Conservation (phyloP, 2,113 vertebrate genomes). For the Acrocephalus kingi region DNA sequence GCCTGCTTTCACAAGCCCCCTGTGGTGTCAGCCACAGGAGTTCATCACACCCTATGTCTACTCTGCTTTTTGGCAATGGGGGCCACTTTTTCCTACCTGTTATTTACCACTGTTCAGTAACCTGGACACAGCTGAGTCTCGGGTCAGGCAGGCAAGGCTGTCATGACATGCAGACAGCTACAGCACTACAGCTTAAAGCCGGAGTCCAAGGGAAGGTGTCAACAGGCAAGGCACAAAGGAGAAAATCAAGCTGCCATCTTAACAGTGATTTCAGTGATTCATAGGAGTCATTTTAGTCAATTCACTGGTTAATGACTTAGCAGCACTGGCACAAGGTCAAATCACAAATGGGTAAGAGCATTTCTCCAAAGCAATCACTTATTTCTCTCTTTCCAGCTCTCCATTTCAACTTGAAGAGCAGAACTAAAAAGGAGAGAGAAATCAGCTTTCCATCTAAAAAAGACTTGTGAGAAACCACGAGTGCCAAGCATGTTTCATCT, state of each 20-base stretch:
- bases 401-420: neutral
- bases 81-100: neutral
- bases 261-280: neutral
- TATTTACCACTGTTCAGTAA: neutral
- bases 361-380: neutral
- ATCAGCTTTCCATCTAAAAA: neutral
- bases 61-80: accelerated
- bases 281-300: slow-evolving; percentile 14
- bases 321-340: neutral
- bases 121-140: neutral
- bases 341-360: neutral
- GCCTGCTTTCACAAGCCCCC: neutral
- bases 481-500: neutral
- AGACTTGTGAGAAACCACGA: neutral
- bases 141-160: neutral
- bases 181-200: neutral
- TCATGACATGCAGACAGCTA: neutral
- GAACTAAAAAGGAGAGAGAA: neutral
- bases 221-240: neutral
- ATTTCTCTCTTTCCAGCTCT: neutral
- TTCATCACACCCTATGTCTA: neutral
- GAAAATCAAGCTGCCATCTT: slow-evolving; percentile 7
- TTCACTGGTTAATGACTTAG: neutral
- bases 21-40: too few relatives aligned
- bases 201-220: neutral